A percentile compares a stretch with the other conserved stretches of the same genome.
phyloP scores from a whole-genome alignment of 2,113 vertebrate species.

The Acanthisitta chloris region DNA sequence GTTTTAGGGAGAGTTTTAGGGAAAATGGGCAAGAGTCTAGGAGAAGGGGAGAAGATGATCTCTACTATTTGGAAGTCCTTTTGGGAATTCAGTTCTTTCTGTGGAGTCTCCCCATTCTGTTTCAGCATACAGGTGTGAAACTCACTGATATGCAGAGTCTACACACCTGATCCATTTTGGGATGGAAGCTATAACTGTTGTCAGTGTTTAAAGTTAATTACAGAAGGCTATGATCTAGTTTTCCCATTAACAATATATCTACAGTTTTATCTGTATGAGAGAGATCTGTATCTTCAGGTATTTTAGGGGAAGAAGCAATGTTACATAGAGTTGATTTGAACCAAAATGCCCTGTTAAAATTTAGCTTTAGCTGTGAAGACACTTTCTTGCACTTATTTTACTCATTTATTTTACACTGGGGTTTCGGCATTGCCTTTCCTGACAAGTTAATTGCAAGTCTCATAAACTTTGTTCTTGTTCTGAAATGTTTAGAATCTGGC shows the following conservation, averaged over 20 bases:
- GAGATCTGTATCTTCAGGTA: background rate
- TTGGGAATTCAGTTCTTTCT: background rate
- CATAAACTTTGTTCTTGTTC: background rate
- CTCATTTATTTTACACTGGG: background rate
- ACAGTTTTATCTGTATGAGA: background rate
- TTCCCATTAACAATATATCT: background rate
- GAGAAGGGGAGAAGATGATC: background rate
- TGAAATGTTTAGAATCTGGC: background rate
- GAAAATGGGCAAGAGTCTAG: background rate
- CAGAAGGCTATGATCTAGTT: background rate
- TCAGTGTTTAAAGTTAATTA: background rate
- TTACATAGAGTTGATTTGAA: background rate
- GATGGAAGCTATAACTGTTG: background rate
- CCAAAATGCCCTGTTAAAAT: background rate
- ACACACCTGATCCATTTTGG: background rate
- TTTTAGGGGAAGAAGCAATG: background rate
- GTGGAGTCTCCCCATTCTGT: background rate
- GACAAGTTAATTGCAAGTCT: background rate
- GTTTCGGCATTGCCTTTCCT: background rate
- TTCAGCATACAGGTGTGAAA: background rate
- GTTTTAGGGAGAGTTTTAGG: too few species aligned
- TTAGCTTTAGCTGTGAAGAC: background rate
- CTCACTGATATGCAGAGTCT: accelerated
- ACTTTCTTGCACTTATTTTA: background rate
- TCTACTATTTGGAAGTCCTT: background rate